Evolutionary conservation across 2,113 vertebrate genomes (phyloP).

Genomic region (Alaudala cheleensis): DNA sequence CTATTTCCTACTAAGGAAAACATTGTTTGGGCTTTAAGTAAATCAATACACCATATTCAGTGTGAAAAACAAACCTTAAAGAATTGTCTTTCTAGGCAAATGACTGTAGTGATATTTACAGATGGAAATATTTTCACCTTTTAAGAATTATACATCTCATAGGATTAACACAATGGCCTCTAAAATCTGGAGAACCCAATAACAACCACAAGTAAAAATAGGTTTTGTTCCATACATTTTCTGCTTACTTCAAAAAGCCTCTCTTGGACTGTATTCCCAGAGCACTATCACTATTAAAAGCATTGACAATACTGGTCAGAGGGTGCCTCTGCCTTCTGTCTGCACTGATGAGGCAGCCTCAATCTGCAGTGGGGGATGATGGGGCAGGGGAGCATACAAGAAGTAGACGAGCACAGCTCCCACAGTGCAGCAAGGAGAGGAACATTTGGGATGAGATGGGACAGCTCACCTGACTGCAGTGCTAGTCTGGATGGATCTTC

Average conservation of each 20-base stretch:
- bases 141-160: not conserved
- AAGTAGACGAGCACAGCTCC: not conserved
- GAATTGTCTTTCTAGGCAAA: not conserved
- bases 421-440: not conserved
- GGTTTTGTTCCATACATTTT: not conserved
- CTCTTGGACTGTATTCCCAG: not conserved
- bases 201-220: not conserved
- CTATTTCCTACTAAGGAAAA: not conserved
- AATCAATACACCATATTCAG: not conserved
- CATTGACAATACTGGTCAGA: not conserved
- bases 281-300: not conserved
- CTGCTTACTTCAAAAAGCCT: not conserved
- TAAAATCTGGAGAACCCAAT: not conserved
- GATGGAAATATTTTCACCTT: not conserved
- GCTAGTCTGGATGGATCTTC: not conserved
- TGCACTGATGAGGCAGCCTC: not conserved
- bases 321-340: not conserved
- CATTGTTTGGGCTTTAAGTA: not conserved
- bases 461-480: not conserved
- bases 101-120: rapidly evolving
- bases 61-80: not conserved
- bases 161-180: not conserved
- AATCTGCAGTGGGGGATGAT: not conserved
- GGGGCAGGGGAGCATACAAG: not conserved
- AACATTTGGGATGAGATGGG: not conserved